Evolutionary conservation across 1,140 invertebrate genomes (phyloP), one percentile per base, ranked within the genome.

Genomic region (Ceratina calcarata): DNA sequence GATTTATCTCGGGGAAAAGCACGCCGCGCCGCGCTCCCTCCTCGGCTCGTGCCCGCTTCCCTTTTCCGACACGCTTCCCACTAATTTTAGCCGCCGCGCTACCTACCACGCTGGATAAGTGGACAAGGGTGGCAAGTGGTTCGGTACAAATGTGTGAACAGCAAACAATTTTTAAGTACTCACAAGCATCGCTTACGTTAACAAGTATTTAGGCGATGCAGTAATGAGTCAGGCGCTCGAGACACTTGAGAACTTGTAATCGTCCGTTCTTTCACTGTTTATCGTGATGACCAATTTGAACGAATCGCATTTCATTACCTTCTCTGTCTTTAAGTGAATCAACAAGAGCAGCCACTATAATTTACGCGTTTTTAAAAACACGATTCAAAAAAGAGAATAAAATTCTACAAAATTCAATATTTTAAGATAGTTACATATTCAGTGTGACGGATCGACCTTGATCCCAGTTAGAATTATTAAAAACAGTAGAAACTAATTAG

Each of bases 1-100:
- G 60, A 66, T 58, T 58, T 79, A 79, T 79, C 79, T 82, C 70
- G 75, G 68, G 61, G 77, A 10, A 57, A 79, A 72, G 62, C 61
- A 51, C 55, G 73, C 49, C 27, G 53, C 68, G 24, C 18, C 65
- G 51, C 12, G 20, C 51, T 65, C 6, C 32, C 73, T 51, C 7
- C 32, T 22, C n/a, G 37, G 37, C 37, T 45, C 37, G 37, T 45
- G 37, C 37, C 37, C 37, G 37, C 37, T 45, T 37, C 45, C 66
- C 27, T 45, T 16, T 51, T 51, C 18, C 51, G 58, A 22, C 61
- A n/a, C 22, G 66, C 57, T 20, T 60, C 37, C 45, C 24, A 18
- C 57, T 77, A 61, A 57, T 58, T 75, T 74, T 75, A 66, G 61
- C 24, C 15, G 10, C 15, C 0, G 37, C 37, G 37, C 37, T 45